Evolutionary conservation across 2,113 vertebrate species (phyloP).

Genomic region (Aegotheles bennettii): DNA sequence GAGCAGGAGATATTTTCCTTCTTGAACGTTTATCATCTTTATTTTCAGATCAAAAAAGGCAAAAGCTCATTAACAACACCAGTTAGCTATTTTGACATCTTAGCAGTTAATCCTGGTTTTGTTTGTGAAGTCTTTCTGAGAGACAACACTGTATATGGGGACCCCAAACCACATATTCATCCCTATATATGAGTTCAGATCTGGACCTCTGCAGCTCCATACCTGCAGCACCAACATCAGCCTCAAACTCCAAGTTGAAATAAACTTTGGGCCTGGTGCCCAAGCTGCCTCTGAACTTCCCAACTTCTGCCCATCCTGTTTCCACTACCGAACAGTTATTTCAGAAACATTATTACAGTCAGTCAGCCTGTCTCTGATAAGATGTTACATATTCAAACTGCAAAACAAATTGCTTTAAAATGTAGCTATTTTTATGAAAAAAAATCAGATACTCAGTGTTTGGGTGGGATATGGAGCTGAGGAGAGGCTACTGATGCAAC

Average conservation of each 20-base stretch:
- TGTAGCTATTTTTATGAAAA: background rate
- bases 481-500: background rate
- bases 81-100: background rate
- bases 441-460: background rate
- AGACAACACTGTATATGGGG: rapidly evolving
- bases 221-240: background rate
- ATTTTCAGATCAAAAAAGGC: background rate
- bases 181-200: rapidly evolving
- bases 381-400: background rate
- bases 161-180: rapidly evolving
- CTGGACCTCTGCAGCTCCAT: background rate
- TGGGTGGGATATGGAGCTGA: background rate
- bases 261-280: background rate
- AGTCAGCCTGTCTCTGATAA: background rate
- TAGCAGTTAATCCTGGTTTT: background rate
- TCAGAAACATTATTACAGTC: background rate
- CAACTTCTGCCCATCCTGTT: background rate
- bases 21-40: background rate
- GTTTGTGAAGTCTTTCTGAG: background rate
- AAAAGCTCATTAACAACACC: background rate
- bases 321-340: background rate
- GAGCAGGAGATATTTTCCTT: background rate
- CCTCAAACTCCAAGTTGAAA: background rate
- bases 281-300: background rate
- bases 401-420: background rate